Percentiles rank a stretch among this genome's conserved stretches.
Conservation (phyloP, 2,888 invertebrate species). For the Ormyrus thymus region DNA sequence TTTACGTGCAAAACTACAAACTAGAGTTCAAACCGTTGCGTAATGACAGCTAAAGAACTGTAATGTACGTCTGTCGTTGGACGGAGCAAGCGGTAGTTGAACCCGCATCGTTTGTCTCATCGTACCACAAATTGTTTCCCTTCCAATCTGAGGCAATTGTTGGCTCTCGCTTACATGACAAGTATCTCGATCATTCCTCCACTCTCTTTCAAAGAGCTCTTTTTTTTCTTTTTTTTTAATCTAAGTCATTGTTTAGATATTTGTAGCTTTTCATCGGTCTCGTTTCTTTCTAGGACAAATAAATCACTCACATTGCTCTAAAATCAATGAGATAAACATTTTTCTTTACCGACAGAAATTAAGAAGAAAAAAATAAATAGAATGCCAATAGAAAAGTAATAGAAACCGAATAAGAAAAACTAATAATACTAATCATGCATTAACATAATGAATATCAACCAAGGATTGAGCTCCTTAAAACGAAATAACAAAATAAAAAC, state of each 20-base stretch:
- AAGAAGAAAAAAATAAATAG: too few species aligned
- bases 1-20: not conserved
- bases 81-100: conserved; percentile 65
- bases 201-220: not conserved
- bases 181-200: conserved; percentile 6
- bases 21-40: conserved; percentile 21
- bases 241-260: not conserved
- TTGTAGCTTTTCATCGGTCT: not conserved
- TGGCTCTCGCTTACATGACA: conserved; percentile 22
- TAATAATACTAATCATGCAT: too few species aligned
- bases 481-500: too few species aligned
- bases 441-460: too few species aligned
- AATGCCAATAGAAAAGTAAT: too few species aligned
- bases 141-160: conserved; percentile 51
- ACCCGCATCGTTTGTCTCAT: conserved; percentile 60
- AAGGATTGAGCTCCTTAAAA: too few species aligned
- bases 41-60: conserved; percentile 27
- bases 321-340: too few species aligned
- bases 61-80: conserved; percentile 14
- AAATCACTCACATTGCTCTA: too few species aligned
- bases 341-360: too few species aligned
- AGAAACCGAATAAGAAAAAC: too few species aligned
- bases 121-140: conserved; percentile 50
- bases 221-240: conserved; percentile 14
- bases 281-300: too few species aligned